Evolutionary conservation across 2,797 vertebrate genomes (phyloP).

Genomic region (Myotis vivesi): DNA sequence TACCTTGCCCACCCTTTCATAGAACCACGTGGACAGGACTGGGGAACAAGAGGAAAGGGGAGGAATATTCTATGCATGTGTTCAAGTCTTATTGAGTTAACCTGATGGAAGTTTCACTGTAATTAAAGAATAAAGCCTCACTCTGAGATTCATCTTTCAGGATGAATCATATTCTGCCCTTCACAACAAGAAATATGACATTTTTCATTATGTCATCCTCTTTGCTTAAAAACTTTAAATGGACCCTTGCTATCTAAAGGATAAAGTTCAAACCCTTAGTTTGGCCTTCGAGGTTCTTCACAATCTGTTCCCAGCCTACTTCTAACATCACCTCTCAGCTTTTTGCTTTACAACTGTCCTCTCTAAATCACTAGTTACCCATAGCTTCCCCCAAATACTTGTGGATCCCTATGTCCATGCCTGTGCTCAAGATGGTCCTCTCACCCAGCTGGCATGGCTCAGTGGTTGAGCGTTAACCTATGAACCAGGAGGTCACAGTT

Average conservation of each 20-base stretch:
- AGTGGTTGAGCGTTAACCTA: too few relatives aligned
- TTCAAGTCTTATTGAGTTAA: not conserved
- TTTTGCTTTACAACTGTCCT: not conserved
- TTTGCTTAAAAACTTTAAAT: constrained; percentile 1
- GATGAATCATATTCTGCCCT: not conserved
- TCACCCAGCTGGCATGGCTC: too few relatives aligned
- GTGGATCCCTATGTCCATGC: not conserved
- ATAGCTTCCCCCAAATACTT: not conserved
- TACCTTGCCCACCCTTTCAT: too few relatives aligned
- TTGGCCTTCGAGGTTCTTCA: not conserved
- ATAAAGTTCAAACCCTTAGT: not conserved
- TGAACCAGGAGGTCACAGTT: too few relatives aligned
- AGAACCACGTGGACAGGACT: not conserved
- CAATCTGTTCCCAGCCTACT: not conserved
- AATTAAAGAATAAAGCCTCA: not conserved
- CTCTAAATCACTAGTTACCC: not conserved
- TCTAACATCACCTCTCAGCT: not conserved
- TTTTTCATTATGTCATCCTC: not conserved
- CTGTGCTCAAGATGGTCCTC: not conserved
- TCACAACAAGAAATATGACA: not conserved
- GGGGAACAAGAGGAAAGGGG: not conserved
- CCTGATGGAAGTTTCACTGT: not conserved
- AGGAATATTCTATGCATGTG: not conserved
- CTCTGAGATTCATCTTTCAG: not conserved
- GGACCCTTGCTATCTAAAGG: not conserved